Percentiles rank a stretch among this genome's conserved stretches.
phyloP scores from a whole-genome alignment of 1,140 invertebrate species.

The Platyscapa corneri region DNA sequence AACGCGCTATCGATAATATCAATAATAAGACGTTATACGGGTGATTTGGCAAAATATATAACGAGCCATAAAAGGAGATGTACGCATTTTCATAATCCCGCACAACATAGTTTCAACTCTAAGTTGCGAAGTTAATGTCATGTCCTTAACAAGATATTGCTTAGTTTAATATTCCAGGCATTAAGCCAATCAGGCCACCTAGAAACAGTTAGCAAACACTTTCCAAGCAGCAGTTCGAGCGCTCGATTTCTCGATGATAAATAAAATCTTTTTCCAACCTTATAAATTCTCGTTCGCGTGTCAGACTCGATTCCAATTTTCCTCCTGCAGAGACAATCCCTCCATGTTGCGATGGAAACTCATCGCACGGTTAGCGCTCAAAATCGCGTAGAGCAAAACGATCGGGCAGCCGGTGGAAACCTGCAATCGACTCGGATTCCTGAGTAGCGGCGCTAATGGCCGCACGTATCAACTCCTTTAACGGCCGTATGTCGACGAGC shows the following conservation, averaged over 20 bases:
- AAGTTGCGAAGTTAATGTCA: background rate
- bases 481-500: slow-evolving; percentile 2
- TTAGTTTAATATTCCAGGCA: background rate
- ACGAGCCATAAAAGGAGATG: too few species aligned
- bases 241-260: background rate
- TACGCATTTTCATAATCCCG: background rate
- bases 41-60: background rate
- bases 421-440: background rate
- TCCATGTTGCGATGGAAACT: background rate
- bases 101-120: background rate
- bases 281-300: background rate
- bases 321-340: background rate
- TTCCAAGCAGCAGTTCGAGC: background rate
- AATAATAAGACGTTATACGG: background rate
- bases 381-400: too few species aligned
- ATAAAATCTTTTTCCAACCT: background rate
- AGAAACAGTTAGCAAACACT: background rate
- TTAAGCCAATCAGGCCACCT: background rate
- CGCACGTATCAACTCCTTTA: slow-evolving; percentile 27
- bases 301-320: background rate
- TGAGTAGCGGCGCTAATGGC: background rate
- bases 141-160: background rate
- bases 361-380: background rate
- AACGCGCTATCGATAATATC: too few species aligned
- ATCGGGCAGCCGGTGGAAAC: background rate